Conservation (phyloP, 2,113 vertebrate genomes). For the Lasiurus cinereus region DNA sequence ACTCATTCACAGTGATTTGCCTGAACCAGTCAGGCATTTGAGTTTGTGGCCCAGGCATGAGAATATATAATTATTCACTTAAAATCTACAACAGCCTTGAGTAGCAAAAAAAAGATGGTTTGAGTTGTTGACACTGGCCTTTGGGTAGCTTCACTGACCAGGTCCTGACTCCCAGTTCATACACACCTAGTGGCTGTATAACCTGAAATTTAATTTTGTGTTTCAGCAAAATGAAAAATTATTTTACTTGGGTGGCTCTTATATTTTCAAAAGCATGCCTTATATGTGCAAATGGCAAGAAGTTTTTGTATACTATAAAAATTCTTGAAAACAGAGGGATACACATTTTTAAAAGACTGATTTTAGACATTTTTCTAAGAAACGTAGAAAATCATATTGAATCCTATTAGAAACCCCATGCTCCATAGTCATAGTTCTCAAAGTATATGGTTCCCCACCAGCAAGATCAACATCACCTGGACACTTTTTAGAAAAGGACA, state of each 20-base stretch:
- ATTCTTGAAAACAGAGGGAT: not conserved
- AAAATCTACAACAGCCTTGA: not conserved
- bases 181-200: not conserved
- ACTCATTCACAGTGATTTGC: not conserved
- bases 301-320: not conserved
- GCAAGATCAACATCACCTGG: not conserved
- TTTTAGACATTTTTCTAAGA: not conserved
- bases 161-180: not conserved
- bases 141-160: not conserved
- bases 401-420: not conserved
- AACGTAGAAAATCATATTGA: not conserved
- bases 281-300: not conserved
- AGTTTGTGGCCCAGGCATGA: not conserved
- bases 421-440: not conserved
- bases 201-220: not conserved
- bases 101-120: not conserved
- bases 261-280: not conserved
- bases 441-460: not conserved
- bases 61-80: not conserved
- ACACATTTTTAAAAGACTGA: not conserved
- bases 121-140: not conserved
- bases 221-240: slow-evolving; percentile 23
- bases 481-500: not conserved
- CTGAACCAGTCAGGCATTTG: not conserved
- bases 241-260: not conserved